Percentiles rank a stretch among this genome's conserved stretches.
Conservation (phyloP, 2,797 vertebrate species). For the Halcyon badia region DNA sequence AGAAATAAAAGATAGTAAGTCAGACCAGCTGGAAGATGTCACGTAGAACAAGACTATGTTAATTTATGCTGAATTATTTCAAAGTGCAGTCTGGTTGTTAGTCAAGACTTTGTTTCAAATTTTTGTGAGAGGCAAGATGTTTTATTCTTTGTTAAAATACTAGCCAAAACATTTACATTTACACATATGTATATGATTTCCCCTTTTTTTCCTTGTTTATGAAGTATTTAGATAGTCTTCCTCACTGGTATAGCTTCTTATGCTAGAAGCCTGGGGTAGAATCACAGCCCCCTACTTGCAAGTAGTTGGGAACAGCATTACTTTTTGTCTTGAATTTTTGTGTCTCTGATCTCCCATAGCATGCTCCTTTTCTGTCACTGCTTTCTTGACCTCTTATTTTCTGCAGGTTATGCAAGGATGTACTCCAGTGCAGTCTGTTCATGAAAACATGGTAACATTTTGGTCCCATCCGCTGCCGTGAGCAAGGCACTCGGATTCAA, state of each 20-base stretch:
- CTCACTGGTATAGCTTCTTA: background rate
- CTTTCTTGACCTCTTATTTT: background rate
- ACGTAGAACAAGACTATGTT: rapidly evolving
- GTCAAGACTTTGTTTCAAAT: background rate
- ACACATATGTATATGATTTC: background rate
- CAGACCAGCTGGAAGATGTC: background rate
- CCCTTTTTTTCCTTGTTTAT: background rate
- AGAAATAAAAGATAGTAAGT: background rate
- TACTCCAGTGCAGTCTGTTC: background rate
- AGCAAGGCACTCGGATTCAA: background rate
- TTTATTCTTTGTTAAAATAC: background rate
- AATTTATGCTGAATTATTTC: background rate
- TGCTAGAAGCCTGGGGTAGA: background rate
- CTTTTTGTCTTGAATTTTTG: background rate
- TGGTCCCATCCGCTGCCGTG: rapidly evolving
- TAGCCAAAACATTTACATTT: background rate
- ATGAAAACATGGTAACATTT: background rate
- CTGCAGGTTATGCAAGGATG: background rate
- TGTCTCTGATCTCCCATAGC: background rate
- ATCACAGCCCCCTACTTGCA: background rate
- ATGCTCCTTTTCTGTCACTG: background rate
- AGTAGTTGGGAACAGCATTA: background rate
- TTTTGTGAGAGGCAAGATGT: background rate
- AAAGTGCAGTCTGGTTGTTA: background rate
- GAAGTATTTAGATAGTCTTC: background rate